Evolutionary conservation across 2,797 vertebrate species (phyloP).

Genomic region (Manis javanica): DNA sequence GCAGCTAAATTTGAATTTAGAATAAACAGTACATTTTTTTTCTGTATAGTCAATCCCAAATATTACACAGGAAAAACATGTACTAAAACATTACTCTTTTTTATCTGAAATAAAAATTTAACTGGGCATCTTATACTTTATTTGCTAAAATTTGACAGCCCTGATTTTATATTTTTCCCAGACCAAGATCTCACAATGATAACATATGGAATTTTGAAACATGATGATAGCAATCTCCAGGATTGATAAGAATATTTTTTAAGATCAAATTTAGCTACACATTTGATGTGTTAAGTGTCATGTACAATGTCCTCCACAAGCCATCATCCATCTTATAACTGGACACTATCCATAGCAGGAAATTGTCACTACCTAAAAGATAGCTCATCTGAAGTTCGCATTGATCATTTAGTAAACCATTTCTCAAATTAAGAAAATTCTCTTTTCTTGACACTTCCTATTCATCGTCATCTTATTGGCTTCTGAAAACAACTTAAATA

Average conservation of each 20-base stretch:
- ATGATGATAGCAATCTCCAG: not conserved
- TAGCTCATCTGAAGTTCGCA: not conserved
- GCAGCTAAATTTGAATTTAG: not conserved
- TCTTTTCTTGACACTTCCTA: not conserved
- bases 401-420: not conserved
- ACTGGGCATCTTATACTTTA: not conserved
- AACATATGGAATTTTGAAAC: not conserved
- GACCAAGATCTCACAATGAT: not conserved
- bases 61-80: not conserved
- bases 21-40: not conserved
- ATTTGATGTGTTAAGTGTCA: not conserved
- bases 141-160: not conserved
- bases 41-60: not conserved
- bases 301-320: not conserved
- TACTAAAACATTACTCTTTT: not conserved
- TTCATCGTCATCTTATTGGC: not conserved
- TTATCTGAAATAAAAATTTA: slow-evolving; percentile 28
- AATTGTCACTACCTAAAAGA: not conserved
- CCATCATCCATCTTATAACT: not conserved
- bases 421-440: slow-evolving; percentile 11
- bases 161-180: slow-evolving; percentile 5
- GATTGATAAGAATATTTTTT: not conserved
- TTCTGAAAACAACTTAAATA: not conserved
- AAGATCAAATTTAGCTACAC: not conserved
- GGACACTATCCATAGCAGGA: not conserved